These are phyloP conservation scores for Tribolium madens DNA, from an alignment of 1,140 invertebrate genomes.

Conservation along the genomic window DNA sequence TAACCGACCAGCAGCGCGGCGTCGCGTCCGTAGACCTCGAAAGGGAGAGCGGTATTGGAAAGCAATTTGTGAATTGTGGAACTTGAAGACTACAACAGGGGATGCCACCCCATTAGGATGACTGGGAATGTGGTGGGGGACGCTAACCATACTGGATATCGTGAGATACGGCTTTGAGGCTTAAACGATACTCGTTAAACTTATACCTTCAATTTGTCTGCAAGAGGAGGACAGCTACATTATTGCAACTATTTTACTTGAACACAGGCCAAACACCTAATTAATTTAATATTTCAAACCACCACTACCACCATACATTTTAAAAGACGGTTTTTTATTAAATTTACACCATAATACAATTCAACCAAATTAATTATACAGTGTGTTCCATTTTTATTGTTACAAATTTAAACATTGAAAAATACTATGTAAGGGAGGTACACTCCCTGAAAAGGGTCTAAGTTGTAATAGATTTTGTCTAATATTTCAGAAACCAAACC, in stretches of 20 bases:
- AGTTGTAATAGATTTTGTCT: no score
- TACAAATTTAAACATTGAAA: no score
- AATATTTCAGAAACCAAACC: no score
- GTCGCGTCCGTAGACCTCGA: slow-evolving; percentile 40
- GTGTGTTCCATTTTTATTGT: no score
- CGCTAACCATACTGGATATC: slow-evolving; percentile 40
- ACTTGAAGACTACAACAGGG: slow-evolving; percentile 58
- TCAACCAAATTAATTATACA: no score
- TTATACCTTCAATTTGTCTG: slow-evolving; percentile 32
- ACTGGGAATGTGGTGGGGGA: slow-evolving; percentile 42
- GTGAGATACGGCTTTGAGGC: slow-evolving; percentile 29
- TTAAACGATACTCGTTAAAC: slow-evolving; percentile 33
- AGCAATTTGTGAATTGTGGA: slow-evolving; percentile 64
- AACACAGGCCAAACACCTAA: background rate
- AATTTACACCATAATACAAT: no score
- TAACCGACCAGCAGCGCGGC: slow-evolving; percentile 32
- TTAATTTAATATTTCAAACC: background rate
- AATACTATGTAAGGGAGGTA: no score
- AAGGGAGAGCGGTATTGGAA: slow-evolving; percentile 60
- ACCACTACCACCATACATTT: no score
- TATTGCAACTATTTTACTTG: background rate
- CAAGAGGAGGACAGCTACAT: background rate
- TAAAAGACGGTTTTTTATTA: no score
- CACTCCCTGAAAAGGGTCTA: no score
- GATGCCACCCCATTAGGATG: slow-evolving; percentile 51